Evolutionary conservation across 1,140 invertebrate genomes (phyloP).

Genomic region (Drosophila kanapiae): DNA sequence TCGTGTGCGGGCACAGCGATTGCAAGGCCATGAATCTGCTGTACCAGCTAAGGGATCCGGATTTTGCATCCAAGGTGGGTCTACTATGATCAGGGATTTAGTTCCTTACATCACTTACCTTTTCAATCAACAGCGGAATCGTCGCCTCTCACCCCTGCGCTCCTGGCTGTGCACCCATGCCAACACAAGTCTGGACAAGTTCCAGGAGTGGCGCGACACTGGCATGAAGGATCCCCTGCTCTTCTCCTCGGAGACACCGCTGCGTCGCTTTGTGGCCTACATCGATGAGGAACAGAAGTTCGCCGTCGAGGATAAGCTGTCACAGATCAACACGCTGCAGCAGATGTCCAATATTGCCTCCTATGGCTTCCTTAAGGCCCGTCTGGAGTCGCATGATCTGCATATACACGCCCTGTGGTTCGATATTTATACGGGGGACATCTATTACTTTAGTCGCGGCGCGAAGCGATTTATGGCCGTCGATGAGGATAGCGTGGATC

Average conservation of each 20-base stretch:
- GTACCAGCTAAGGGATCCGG: conserved; percentile 92
- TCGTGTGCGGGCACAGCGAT: conserved; percentile 98
- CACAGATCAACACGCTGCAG: conserved; percentile 97
- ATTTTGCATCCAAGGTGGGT: conserved; percentile 90
- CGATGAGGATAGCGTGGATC: conserved; percentile 92
- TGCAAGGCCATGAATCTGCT: conserved; percentile 99
- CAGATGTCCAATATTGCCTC: conserved; percentile 98
- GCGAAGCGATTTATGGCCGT: conserved; percentile 92
- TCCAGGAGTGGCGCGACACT: conserved; percentile 90
- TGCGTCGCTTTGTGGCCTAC: conserved; percentile 95
- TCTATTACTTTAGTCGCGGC: conserved; percentile 96
- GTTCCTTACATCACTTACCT: neutral
- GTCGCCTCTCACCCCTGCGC: conserved; percentile 94
- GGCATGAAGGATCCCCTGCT: conserved; percentile 88
- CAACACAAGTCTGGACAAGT: conserved; percentile 92
- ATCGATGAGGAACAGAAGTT: conserved; percentile 97
- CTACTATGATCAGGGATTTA: neutral
- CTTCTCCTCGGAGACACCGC: conserved; percentile 94
- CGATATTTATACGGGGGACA: conserved; percentile 98
- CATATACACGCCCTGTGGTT: conserved; percentile 98
- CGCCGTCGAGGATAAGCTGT: conserved; percentile 95
- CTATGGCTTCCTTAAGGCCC: conserved; percentile 95
- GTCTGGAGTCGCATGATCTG: conserved; percentile 92
- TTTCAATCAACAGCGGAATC: conserved; percentile 87
- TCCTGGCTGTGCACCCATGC: conserved; percentile 97